Evolutionary conservation across 2,113 vertebrate species (phyloP).

Genomic region (Tamias sibiricus): DNA sequence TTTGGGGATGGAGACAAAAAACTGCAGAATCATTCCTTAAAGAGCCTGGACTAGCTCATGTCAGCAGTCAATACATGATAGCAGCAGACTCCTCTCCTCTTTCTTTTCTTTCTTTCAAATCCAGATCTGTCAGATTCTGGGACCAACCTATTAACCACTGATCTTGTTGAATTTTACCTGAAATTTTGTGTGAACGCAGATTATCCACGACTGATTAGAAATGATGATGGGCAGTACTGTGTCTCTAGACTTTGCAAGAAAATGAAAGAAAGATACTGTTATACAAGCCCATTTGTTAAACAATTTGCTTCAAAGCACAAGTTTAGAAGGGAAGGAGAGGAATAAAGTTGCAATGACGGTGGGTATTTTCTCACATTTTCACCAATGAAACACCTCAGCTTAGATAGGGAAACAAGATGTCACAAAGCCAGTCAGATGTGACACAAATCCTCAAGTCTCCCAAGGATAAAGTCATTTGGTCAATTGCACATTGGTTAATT

Average conservation of each 20-base stretch:
- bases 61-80: not conserved
- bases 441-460: not conserved
- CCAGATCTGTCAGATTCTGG: not conserved
- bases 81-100: not conserved
- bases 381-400: not conserved
- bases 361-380: not conserved
- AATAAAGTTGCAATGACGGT: not conserved
- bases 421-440: not conserved
- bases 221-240: not conserved
- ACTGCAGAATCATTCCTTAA: not conserved
- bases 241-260: not conserved
- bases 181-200: not conserved
- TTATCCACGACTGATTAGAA: not conserved
- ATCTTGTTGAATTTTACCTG: not conserved
- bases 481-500: not conserved
- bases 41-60: not conserved
- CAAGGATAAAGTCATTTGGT: not conserved
- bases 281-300: not conserved
- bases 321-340: not conserved
- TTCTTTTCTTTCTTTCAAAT: not conserved
- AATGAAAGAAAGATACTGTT: not conserved
- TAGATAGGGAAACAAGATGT: not conserved
- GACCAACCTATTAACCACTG: not conserved
- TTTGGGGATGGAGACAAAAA: not conserved
- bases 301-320: constrained; percentile 4